Conservation (phyloP, 1,140 invertebrate species). For the Caenorhabditis tropicalis region DNA sequence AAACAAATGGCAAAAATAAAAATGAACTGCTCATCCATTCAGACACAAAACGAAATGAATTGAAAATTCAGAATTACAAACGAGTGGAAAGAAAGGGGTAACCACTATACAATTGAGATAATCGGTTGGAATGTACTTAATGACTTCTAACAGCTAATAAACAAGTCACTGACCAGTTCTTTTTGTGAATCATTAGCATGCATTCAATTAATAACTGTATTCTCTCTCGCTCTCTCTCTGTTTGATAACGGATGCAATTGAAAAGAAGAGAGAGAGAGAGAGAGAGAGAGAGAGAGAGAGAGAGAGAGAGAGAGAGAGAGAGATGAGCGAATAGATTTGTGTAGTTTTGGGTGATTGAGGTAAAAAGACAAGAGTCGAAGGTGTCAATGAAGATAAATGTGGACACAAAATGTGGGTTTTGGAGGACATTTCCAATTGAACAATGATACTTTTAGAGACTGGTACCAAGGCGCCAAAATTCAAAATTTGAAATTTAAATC, state of each 20-base stretch:
- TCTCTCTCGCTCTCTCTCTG: not conserved
- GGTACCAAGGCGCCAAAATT: conserved; percentile 19
- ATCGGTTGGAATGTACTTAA: not conserved
- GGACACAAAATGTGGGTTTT: conserved; percentile 10
- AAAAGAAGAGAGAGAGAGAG: not conserved
- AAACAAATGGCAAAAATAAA: not conserved
- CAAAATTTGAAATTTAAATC: not conserved
- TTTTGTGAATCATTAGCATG: no score
- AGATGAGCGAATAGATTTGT: not conserved
- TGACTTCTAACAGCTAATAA: not conserved
- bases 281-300: not conserved
- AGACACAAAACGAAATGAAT: conserved; percentile 1
- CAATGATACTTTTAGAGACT: conserved; percentile 24
- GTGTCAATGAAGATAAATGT: conserved; percentile 42
- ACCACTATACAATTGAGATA: conserved; percentile 12
- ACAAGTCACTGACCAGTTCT: not conserved
- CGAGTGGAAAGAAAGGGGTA: not conserved
- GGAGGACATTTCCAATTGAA: not conserved
- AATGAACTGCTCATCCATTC: conserved; percentile 28
- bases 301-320: not conserved
- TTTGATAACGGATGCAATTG: not conserved
- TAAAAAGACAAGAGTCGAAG: not conserved
- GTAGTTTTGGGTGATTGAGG: not conserved
- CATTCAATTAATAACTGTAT: conserved; percentile 13
- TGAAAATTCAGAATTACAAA: conserved; percentile 35